These are phyloP conservation scores for Encarsia formosa DNA, from an alignment of 2,888 invertebrate genomes.

Conservation along the genomic window DNA sequence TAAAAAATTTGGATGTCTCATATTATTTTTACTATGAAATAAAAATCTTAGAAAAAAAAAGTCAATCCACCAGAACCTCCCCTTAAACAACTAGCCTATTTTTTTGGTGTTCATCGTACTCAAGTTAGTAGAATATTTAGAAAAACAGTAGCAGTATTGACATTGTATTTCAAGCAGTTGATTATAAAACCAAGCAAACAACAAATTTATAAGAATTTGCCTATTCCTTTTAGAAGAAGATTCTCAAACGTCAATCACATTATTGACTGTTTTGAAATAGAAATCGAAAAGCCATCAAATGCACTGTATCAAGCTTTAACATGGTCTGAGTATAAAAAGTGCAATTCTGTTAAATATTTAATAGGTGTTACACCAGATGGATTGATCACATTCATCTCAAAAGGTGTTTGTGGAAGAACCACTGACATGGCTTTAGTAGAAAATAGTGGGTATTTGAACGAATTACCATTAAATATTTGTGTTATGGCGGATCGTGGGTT, in stretches of 20 bases:
- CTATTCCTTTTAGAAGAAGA: constrained; percentile 5
- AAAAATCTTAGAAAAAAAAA: too few species aligned
- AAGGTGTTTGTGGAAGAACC: constrained; percentile 31
- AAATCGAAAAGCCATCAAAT: constrained; percentile 33
- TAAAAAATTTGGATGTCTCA: too few species aligned
- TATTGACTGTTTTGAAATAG: constrained; percentile 36
- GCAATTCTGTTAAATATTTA: constrained; percentile 28
- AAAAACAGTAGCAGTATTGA: constrained; percentile 7
- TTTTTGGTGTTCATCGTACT: too few species aligned
- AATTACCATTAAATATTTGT: too few species aligned
- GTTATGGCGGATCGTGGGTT: too few species aligned
- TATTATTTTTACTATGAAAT: too few species aligned
- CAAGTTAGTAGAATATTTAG: constrained; percentile 20
- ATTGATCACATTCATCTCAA: too few species aligned
- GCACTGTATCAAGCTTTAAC: constrained; percentile 30
- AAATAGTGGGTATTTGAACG: constrained; percentile 29
- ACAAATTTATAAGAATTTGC: constrained; percentile 6
- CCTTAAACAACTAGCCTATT: too few species aligned
- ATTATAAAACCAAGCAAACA: constrained; percentile 5
- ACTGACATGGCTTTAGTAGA: constrained; percentile 28
- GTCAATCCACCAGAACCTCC: too few species aligned
- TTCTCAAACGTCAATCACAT: constrained; percentile 29
- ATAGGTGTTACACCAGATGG: constrained; percentile 24
- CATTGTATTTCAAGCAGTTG: constrained; percentile 11
- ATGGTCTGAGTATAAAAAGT: constrained; percentile 34